Conservation (phyloP, 2,113 vertebrate genomes). For the Urocitellus parryii region DNA sequence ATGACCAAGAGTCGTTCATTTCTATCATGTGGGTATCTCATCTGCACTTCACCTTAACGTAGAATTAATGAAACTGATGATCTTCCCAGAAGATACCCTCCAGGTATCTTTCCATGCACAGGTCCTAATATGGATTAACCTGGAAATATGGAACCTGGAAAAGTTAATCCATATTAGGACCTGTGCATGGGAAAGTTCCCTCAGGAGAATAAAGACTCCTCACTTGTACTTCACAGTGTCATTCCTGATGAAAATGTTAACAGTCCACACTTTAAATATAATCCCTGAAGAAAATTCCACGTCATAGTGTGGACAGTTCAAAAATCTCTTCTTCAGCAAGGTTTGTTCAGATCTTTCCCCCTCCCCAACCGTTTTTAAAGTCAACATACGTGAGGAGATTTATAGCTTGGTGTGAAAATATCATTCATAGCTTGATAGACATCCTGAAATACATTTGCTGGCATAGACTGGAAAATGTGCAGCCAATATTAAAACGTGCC, state of each 20-base stretch:
- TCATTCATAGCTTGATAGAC: not conserved
- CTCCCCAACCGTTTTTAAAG: not conserved
- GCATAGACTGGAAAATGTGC: not conserved
- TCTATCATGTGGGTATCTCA: not conserved
- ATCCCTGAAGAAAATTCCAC: not conserved
- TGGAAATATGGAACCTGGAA: no score
- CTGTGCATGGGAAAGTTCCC: not conserved
- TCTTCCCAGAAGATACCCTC: not conserved
- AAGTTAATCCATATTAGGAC: not conserved
- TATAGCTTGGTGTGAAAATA: not conserved
- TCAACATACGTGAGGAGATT: not conserved
- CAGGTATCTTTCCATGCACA: no score
- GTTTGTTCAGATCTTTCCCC: not conserved
- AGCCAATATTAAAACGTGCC: not conserved
- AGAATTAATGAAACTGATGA: not conserved
- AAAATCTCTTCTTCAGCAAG: not conserved
- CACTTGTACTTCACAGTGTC: not conserved
- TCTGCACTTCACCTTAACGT: accelerated
- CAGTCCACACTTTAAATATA: not conserved
- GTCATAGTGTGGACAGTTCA: not conserved
- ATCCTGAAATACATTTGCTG: no score
- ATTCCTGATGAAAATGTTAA: not conserved
- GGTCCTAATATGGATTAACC: no score
- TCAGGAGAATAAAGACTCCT: not conserved
- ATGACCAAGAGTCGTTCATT: not conserved